Percentiles rank a stretch among this genome's conserved stretches.
Conservation (phyloP, 2,888 invertebrate genomes). For the Heliconius charithonia region DNA sequence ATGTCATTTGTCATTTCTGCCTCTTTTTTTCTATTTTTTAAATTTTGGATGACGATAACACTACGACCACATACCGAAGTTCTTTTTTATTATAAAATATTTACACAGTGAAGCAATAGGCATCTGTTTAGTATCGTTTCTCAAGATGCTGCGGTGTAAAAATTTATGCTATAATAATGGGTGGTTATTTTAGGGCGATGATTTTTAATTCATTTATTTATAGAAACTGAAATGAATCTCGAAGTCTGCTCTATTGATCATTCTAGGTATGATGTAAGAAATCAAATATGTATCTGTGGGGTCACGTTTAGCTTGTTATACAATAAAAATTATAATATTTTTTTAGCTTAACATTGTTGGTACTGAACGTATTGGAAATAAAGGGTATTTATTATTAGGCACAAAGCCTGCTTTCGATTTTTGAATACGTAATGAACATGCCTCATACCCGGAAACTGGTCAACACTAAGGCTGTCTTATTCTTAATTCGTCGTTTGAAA, state of each 20-base stretch:
- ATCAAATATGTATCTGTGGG: neutral
- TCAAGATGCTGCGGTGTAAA: conserved; percentile 37
- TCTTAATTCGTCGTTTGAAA: neutral
- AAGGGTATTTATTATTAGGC: neutral
- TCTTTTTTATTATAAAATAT: conserved; percentile 63
- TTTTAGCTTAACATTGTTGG: neutral
- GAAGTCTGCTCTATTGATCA: neutral
- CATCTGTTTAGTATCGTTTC: conserved; percentile 48
- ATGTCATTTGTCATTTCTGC: neutral
- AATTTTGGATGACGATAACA: conserved; percentile 32
- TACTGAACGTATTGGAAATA: neutral
- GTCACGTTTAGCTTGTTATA: too few relatives aligned
- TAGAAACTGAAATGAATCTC: neutral
- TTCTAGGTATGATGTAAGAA: neutral
- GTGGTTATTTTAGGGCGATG: conserved; percentile 23
- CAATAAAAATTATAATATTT: too few relatives aligned
- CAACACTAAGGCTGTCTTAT: neutral
- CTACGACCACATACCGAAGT: conserved; percentile 41
- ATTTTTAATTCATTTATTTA: conserved; percentile 13
- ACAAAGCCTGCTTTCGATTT: neutral
- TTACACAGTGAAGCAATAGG: conserved; percentile 56
- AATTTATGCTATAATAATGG: conserved; percentile 25
- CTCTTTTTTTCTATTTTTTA: neutral
- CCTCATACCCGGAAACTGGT: neutral
- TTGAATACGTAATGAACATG: conserved; percentile 3